A percentile compares a stretch with the other conserved stretches of the same genome.
phyloP scores from a whole-genome alignment of 1,140 invertebrate genomes.

The Euglossa dilemma region DNA sequence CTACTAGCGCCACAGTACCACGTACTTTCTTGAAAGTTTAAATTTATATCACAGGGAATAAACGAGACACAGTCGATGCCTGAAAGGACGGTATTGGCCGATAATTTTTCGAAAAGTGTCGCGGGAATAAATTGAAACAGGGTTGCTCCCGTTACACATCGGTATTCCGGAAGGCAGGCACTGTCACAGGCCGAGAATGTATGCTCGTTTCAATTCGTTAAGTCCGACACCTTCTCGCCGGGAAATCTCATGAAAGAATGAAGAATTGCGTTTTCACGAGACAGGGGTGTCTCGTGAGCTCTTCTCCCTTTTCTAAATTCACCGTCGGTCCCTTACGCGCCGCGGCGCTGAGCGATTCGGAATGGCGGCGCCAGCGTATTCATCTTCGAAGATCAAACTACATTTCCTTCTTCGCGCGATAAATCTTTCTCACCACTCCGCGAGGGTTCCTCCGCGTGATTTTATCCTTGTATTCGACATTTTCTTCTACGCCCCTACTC shows the following conservation, averaged over 20 bases:
- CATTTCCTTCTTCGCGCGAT: slow-evolving; percentile 30
- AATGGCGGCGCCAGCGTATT: slow-evolving; percentile 21
- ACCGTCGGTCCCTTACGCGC: slow-evolving; percentile 31
- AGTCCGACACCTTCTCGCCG: slow-evolving; percentile 14
- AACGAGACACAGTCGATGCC: background rate
- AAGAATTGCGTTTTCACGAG: slow-evolving; percentile 60
- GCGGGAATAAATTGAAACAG: background rate
- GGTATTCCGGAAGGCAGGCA: slow-evolving; percentile 6
- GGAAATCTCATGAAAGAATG: slow-evolving; percentile 50
- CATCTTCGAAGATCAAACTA: slow-evolving; percentile 62
- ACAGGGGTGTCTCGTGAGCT: slow-evolving; percentile 46
- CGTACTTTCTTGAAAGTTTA: background rate
- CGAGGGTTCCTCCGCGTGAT: background rate
- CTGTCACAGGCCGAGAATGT: background rate
- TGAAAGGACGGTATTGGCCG: background rate
- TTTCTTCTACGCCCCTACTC: background rate
- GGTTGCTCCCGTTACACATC: slow-evolving; percentile 3
- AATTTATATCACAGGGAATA: background rate
- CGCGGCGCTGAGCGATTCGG: slow-evolving; percentile 33
- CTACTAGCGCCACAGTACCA: too few species aligned
- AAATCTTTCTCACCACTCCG: slow-evolving; percentile 33
- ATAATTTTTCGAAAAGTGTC: background rate
- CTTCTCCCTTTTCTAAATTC: slow-evolving; percentile 52
- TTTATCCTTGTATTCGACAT: background rate
- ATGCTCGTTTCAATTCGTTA: slow-evolving; percentile 45